Base-by-base conservation (phyloP, 2,888 invertebrate species). In the Dione vanillae region DNA sequence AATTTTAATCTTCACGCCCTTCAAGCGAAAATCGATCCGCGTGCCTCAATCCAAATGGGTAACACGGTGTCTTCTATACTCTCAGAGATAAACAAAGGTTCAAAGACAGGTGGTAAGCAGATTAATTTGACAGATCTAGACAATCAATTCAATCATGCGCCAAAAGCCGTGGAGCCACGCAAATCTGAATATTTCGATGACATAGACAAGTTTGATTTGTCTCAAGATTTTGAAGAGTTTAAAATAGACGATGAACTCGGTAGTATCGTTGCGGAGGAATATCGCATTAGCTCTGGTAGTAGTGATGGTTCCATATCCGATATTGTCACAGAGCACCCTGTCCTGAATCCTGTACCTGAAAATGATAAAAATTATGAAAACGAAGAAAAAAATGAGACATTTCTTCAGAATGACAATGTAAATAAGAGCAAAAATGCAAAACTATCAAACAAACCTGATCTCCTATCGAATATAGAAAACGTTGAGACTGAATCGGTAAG, bases 221-320 rank as follows among this genome's bases (percentile, higher is more conserved):
- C 96, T 74, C 96, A 96, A 83, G 96, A 96, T 86, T 96, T 96
- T 81, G 96, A 96, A 82, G 96, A 96, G 83, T 96, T 96, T 84
- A 96, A 96, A 82, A 92, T 96, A 78, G 96, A 96, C 82, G 96
- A 96, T 85, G 96, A 96, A 84, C 94, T 93, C 75, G 89, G 91
- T 73, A 91, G 91, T 77, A 88, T 91, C 74, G 90, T 88, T 75
- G 92, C 94, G 76, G 91, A 93, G 80, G 92, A 93, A 84, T 93
- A 93, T 79, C 90, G 92, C 77, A 94, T 94, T 75, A 93, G 93
- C 85, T 92, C 93, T 71, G 91, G 91, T 47, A 92, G 92, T 84
- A 93, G 93, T 79, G 93, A 93, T 79, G 89, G 88, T 75, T 92
- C 92, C 74, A 83, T 87, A 68, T 89, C 91, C 11, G 93, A 93